Base-by-base conservation (phyloP, 2,113 vertebrate species). In the Elachura formosa region DNA sequence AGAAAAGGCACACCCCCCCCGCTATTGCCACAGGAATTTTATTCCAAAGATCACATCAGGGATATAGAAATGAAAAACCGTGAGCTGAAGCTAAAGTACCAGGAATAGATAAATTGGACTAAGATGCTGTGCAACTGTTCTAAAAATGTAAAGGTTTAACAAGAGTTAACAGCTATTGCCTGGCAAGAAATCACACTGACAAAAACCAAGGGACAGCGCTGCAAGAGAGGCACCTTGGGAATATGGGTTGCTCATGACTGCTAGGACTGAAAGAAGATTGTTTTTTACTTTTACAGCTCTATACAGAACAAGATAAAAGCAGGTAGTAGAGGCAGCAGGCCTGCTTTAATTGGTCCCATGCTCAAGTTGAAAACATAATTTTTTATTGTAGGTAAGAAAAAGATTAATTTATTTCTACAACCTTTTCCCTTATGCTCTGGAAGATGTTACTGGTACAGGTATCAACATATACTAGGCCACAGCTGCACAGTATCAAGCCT, bases 401-500 rank as follows among this genome's bases (percentile, higher is more conserved):
- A 87, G 5, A 22, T 36, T 6, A 24, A 55, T 7, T 8, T 45
- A 46, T 40, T 86, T 61, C 26, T 6, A 1, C 51, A 36, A 40
- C 14, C 31, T 14, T 77, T 52, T 69, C 33, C 22, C 18, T 73
- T 34, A 10, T 2, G 20, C 20, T 68, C 38, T 52, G 31, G 9
- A 83, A 68, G n/a, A 40, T 5, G 33, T 16, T 74, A 67, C 18
- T 25, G 14, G 34, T 84, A 71, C 20, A 75, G 5, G 6, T 3
- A 46, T 36, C 31, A 69, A 63, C 24, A 77, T 80, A 54, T 26
- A 41, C 7, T 9, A 54, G 34, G 76, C 21, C 29, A 51, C 20
- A n/a, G 1, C 6, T n/a, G 56, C 64, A 56, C 4, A 2, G 14
- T 21, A 2, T 15, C 1, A 3, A 75, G 40, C 29, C 68, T 4